Evolutionary conservation across 2,797 vertebrate genomes (phyloP).

Genomic region (Sylvilagus floridanus): DNA sequence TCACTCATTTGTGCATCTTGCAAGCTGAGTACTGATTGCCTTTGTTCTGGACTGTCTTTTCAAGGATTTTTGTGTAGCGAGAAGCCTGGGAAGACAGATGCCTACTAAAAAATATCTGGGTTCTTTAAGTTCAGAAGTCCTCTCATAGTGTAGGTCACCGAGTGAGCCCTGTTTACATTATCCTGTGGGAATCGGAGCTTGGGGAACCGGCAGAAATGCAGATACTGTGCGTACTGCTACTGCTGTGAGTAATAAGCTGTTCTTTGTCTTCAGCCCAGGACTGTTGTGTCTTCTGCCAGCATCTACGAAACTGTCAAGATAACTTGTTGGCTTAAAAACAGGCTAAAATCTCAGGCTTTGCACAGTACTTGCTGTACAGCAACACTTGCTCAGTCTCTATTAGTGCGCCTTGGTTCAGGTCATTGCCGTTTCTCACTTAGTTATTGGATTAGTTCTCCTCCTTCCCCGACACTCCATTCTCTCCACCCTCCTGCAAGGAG

Average conservation of each 20-base stretch:
- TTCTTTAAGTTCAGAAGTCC: neutral
- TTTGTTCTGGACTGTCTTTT: conserved; percentile 6
- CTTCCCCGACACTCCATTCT: neutral
- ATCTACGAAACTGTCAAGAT: neutral
- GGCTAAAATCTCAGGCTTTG: neutral
- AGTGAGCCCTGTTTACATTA: neutral
- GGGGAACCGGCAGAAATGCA: neutral
- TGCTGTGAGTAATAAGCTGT: neutral
- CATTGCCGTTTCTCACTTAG: neutral
- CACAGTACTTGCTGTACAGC: neutral
- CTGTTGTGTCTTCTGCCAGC: neutral
- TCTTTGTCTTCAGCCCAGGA: neutral
- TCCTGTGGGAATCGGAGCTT: neutral
- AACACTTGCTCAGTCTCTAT: neutral
- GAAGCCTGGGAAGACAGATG: neutral
- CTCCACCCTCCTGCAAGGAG: neutral
- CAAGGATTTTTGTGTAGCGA: neutral
- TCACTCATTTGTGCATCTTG: neutral
- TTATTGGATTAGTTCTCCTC: neutral
- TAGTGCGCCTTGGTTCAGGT: neutral
- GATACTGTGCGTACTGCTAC: neutral
- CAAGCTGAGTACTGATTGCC: neutral
- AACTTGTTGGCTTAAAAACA: neutral
- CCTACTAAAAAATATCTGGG: neutral
- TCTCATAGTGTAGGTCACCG: neutral